Percentiles rank a stretch among this genome's conserved stretches.
phyloP scores from a whole-genome alignment of 1,140 invertebrate genomes.

The Brachionus angularis region DNA sequence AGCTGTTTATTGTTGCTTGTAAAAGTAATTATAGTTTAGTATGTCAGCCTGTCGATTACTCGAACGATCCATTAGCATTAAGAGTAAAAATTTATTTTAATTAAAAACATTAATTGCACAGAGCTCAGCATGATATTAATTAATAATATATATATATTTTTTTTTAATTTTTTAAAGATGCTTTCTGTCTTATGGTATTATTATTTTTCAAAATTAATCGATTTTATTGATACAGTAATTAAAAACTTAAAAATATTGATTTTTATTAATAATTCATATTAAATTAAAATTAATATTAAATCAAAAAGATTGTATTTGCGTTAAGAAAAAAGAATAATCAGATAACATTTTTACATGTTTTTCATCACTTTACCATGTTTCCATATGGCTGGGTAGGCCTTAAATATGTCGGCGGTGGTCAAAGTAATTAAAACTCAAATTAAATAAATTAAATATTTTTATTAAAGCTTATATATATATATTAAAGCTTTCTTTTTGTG shows the following conservation, averaged over 20 bases:
- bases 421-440: background rate
- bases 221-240: slow-evolving; percentile 43
- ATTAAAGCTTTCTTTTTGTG: slow-evolving; percentile 46
- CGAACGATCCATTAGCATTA: slow-evolving; percentile 15
- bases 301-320: slow-evolving; percentile 53
- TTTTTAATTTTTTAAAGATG: slow-evolving; percentile 33
- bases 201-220: slow-evolving; percentile 26
- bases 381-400: slow-evolving; percentile 50
- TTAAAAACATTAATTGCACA: too few relatives aligned
- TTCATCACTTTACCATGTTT: slow-evolving; percentile 63
- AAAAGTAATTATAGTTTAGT: slow-evolving; percentile 32
- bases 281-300: too few relatives aligned
- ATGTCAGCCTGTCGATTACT: slow-evolving; percentile 37
- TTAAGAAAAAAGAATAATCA: slow-evolving; percentile 71
- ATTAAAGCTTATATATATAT: background rate
- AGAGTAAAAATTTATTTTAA: slow-evolving; percentile 15
- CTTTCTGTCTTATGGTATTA: slow-evolving; percentile 39
- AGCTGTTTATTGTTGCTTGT: slow-evolving; percentile 25
- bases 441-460: background rate
- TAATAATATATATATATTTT: too few relatives aligned
- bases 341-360: slow-evolving; percentile 70
- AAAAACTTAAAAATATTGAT: background rate
- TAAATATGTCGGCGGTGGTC: slow-evolving; percentile 48
- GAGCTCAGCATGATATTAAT: too few relatives aligned
- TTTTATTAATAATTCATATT: too few relatives aligned